Percentiles rank a stretch among this genome's conserved stretches.
Evolutionary conservation across 2,797 vertebrate genomes (phyloP).

Genomic region (Lepilemur ruficaudatus): DNA sequence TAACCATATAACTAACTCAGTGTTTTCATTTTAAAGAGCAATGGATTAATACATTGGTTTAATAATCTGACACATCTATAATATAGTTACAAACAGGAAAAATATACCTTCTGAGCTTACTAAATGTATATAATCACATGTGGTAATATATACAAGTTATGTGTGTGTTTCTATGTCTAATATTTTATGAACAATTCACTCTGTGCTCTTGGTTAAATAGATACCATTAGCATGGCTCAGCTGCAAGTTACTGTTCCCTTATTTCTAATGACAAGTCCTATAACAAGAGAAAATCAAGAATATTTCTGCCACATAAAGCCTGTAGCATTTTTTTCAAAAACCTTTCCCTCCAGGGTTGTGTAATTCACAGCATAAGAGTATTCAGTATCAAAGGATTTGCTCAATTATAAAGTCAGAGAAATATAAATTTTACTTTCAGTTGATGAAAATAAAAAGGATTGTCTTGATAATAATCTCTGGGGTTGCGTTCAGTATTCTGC

Average conservation of each 20-base stretch:
- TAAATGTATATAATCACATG: not conserved
- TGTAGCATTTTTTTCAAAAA: constrained; percentile 23
- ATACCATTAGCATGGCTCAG: not conserved
- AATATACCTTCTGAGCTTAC: not conserved
- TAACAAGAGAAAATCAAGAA: constrained; percentile 9
- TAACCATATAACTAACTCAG: not conserved
- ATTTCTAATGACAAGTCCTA: not conserved
- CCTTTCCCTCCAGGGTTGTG: not conserved
- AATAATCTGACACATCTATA: not conserved
- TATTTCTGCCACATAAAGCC: not conserved
- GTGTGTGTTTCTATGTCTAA: not conserved
- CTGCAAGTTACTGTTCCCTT: not conserved
- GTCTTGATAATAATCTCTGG: not conserved
- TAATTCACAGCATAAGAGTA: not conserved
- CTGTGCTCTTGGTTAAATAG: not conserved
- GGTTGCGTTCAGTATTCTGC: not conserved
- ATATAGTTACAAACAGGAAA: not conserved
- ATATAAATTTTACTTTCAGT: not conserved
- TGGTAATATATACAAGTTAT: not conserved
- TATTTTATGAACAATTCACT: not conserved
- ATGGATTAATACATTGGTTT: not conserved
- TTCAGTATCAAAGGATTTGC: not conserved
- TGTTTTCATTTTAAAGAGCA: not conserved
- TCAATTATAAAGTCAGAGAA: not conserved
- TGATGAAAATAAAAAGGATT: not conserved